A percentile compares a stretch with the other conserved stretches of the same genome.
These are phyloP conservation scores for Amphipyra tragopoginis DNA, from an alignment of 2,888 invertebrate species.

Conservation along the genomic window DNA sequence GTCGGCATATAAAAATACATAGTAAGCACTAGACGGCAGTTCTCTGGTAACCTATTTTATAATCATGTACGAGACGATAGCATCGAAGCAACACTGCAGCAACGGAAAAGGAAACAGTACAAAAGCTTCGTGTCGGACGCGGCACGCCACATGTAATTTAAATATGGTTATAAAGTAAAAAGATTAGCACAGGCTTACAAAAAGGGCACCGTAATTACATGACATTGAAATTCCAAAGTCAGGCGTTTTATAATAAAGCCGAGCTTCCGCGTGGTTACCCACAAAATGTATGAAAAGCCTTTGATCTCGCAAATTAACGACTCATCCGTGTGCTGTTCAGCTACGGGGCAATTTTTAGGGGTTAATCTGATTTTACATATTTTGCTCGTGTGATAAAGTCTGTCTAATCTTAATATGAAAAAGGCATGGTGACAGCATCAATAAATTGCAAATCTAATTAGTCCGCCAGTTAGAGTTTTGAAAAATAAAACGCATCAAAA, in stretches of 20 bases:
- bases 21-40: too few relatives aligned
- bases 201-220: conserved; percentile 13
- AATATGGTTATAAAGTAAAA: background rate
- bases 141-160: background rate
- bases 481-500: too few relatives aligned
- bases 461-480: too few relatives aligned
- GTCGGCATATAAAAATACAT: too few relatives aligned
- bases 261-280: conserved; percentile 19
- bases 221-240: conserved; percentile 37
- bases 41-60: too few relatives aligned
- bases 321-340: background rate
- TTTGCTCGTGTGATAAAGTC: conserved; percentile 14
- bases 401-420: background rate
- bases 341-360: conserved; percentile 13
- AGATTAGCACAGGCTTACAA: background rate
- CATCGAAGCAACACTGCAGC: background rate
- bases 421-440: too few relatives aligned
- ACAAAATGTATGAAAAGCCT: conserved; percentile 28
- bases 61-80: too few relatives aligned
- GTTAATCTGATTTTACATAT: conserved; percentile 25
- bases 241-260: conserved; percentile 18
- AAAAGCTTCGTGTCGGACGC: background rate
- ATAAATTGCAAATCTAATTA: too few relatives aligned
- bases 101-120: background rate
- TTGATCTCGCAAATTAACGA: conserved; percentile 43